Base-by-base conservation (phyloP, 1,140 invertebrate genomes). In the Caerostris darwini region DNA sequence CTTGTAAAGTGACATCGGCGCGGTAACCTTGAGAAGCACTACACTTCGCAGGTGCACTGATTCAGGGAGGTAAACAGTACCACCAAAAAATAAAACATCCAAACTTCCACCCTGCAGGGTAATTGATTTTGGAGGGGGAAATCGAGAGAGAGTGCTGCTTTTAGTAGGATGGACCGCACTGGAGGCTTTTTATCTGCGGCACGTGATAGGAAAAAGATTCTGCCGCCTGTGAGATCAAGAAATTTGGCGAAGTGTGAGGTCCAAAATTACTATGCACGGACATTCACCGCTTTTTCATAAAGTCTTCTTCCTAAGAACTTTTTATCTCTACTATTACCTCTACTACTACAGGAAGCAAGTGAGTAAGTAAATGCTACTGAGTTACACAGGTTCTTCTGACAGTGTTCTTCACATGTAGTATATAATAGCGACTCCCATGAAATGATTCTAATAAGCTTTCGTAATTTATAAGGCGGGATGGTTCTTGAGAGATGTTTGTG, bases 101-200 rank as follows among this genome's bases (percentile, higher is more conserved):
- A 86, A 50, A 53, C 50, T 56, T 17, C 57, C 64, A 19, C 61
- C 86, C 86, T 57, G 12, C 59, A 64, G 59, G 86, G 86, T 88
- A 88, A 88, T 88, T 88, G 86, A 88, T 88, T 88, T 88, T 53
- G 7, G 19, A 50, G 59, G 54, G 61, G 71, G 17, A 19, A 19
- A n/a, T 67, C 64, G 12, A 59, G 19, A 64, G 58, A 64, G 83
- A 56, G 83, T 7, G 85, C 7, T 10, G 59, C 86, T 88, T 88
- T 88, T 67, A 88, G 34, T 8, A 34, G n/a, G 7, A 58, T 10
- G 53, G 71, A 19, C 14, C 4, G 54, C 59, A 64, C 59, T 64
- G 83, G 50, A 88, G 34, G 86, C 86, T 64, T 88, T 88, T 88
- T 88, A 88, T 88, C 86, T 88, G 12, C 54, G 17, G 14, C 83